Base-by-base conservation (phyloP, 2,797 vertebrate genomes). In the Megaceryle alcyon region DNA sequence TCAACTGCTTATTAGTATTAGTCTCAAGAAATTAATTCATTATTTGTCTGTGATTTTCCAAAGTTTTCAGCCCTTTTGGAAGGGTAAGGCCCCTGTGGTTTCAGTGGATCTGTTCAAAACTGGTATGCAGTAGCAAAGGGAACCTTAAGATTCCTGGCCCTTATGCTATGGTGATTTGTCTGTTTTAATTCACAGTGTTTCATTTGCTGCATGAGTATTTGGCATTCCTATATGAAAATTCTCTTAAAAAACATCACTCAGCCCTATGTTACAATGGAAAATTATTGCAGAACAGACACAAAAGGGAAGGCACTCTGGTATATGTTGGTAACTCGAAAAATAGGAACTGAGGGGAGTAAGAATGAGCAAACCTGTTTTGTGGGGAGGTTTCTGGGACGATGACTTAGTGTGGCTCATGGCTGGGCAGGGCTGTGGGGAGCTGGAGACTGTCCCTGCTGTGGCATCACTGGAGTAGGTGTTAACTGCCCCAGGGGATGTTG, bases 401-500 rank as follows among this genome's bases (percentile, higher is more conserved):
- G 5, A 12, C n/a, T 46, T 1, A 1, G n/a, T 26, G 16, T 3
- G 12, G 22, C 26, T 31, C 1, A 1, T 66, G 53, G 43, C 15
- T 2, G 1, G 25, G 28, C 57, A 54, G 44, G 33, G 9, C 71
- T 60, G 31, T 88, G 63, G 9, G 59, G 29, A 57, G 28, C 48
- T 44, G 56, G 19, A 59, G 37, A 33, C 14, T 0, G 0, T 19
- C 28, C 16, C 22, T 49, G 18, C 17, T 54, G 14, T 0, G 1
- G 14, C 2, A 1, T 54, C 2, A 1, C 37, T 69, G 61, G 53
- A 41, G 41, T 14, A 41, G 41, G 41, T 6, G 12, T 33, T 77
- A n/a, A 14, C 0, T 1, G 14, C n/a, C 7, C 4, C 0, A 0
- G 25, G 21, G 14, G 20, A 10, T 68, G 37, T 26, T 1, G 0